Evolutionary conservation across 1,140 invertebrate species (phyloP).

Genomic region (Trichonephila clavipes): DNA sequence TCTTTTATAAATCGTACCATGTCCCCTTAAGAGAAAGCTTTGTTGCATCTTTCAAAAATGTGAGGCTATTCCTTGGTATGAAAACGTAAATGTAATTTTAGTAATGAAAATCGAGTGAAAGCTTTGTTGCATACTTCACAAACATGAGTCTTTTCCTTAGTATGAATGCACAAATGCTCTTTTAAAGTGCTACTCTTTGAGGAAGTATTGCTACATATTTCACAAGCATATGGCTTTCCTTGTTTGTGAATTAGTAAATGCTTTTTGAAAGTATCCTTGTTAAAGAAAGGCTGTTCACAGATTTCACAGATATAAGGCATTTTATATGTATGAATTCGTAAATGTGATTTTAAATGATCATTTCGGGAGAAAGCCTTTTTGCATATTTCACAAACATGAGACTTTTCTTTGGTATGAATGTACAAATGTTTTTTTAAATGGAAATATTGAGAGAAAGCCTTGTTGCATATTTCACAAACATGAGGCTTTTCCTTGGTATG

Average conservation of each 20-base stretch:
- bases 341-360: conserved; percentile 98
- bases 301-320: conserved; percentile 95
- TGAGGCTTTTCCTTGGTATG: too few relatives aligned
- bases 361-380: conserved; percentile 81
- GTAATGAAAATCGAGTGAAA: neutral
- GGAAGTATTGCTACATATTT: neutral
- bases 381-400: too few relatives aligned
- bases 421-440: conserved; percentile 85
- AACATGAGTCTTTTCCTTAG: conserved; percentile 32
- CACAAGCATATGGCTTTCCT: conserved; percentile 42
- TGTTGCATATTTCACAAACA: too few relatives aligned
- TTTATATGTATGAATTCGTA: conserved; percentile 99
- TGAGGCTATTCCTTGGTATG: conserved; percentile 6
- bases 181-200: conserved; percentile 4
- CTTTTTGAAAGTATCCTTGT: neutral
- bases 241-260: conserved; percentile 18
- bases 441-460: too few relatives aligned
- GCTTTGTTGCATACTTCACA: conserved; percentile 35
- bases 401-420: conserved; percentile 83
- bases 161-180: conserved; percentile 28
- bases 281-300: conserved; percentile 25
- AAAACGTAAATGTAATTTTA: neutral
- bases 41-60: too few relatives aligned
- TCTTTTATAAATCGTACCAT: too few relatives aligned
- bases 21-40: too few relatives aligned